Evolutionary conservation across 1,140 invertebrate genomes (phyloP).

Genomic region (Dendroctonus ponderosae): DNA sequence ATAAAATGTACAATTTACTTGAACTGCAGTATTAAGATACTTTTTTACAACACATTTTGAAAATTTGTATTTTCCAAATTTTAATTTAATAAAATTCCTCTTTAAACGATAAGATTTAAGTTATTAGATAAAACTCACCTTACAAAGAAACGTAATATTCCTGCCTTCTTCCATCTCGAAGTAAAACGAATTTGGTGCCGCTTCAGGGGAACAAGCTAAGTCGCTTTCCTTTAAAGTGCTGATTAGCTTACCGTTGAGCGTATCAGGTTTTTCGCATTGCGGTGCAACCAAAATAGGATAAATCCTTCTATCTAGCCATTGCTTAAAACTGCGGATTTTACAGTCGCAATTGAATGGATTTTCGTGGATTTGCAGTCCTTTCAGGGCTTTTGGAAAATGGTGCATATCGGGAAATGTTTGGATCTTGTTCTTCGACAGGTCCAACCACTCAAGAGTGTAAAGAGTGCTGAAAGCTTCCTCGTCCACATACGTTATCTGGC

Average conservation of each 20-base stretch:
- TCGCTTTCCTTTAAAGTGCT: slow-evolving; percentile 68
- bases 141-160: slow-evolving; percentile 74
- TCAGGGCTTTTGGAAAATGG: slow-evolving; percentile 68
- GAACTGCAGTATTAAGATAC: no score
- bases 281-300: slow-evolving; percentile 70
- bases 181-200: slow-evolving; percentile 66
- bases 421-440: slow-evolving; percentile 77
- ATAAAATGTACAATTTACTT: no score
- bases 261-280: slow-evolving; percentile 67
- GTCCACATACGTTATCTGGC: slow-evolving; percentile 72
- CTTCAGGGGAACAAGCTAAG: slow-evolving; percentile 78
- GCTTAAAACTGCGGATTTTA: slow-evolving; percentile 67
- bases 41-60: no score
- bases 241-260: slow-evolving; percentile 65
- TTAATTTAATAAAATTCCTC: no score
- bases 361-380: slow-evolving; percentile 65
- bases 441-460: slow-evolving; percentile 76
- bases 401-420: slow-evolving; percentile 64
- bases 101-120: slow-evolving; percentile 2
- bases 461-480: slow-evolving; percentile 77
- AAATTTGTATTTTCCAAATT: no score
- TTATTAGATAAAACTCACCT: slow-evolving; percentile 41
- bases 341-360: slow-evolving; percentile 90
- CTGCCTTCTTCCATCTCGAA: slow-evolving; percentile 74
- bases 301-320: slow-evolving; percentile 73